Conservation (phyloP, 2,113 vertebrate genomes). For the Anoura caudifer region DNA sequence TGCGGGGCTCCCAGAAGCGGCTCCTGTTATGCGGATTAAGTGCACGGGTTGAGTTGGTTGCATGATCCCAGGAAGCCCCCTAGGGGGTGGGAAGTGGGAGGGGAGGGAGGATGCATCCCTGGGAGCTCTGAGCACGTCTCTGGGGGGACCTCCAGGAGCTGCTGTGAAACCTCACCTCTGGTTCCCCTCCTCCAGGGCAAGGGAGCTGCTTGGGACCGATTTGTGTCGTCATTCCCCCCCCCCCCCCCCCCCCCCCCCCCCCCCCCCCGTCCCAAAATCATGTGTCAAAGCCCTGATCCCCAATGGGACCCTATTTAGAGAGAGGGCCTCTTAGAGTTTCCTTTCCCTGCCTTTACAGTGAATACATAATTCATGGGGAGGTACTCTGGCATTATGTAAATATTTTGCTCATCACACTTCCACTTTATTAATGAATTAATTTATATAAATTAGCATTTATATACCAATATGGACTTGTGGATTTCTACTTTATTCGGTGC, state of each 20-base stretch:
- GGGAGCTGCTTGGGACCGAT: background rate
- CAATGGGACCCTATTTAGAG: too few species aligned
- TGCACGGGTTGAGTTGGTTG: background rate
- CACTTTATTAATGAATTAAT: background rate
- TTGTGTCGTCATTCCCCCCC: too few species aligned
- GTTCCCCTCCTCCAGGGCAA: background rate
- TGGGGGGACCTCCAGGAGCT: background rate
- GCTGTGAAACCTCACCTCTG: background rate
- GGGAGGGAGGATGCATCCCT: background rate
- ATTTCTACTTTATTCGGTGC: background rate
- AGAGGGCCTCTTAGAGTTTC: background rate
- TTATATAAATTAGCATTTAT: background rate
- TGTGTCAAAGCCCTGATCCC: background rate
- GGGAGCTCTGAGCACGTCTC: background rate
- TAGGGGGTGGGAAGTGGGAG: background rate
- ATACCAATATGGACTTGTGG: background rate
- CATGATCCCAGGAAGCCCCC: background rate
- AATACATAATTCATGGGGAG: background rate
- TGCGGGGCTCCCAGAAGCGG: background rate
- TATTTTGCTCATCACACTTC: background rate
- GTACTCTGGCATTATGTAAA: background rate
- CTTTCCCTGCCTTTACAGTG: background rate
- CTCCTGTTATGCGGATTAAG: background rate
- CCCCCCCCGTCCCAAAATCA: too few species aligned
- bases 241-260: too few species aligned